Conservation (phyloP, 2,113 vertebrate genomes). For the Isichthys henryi region DNA sequence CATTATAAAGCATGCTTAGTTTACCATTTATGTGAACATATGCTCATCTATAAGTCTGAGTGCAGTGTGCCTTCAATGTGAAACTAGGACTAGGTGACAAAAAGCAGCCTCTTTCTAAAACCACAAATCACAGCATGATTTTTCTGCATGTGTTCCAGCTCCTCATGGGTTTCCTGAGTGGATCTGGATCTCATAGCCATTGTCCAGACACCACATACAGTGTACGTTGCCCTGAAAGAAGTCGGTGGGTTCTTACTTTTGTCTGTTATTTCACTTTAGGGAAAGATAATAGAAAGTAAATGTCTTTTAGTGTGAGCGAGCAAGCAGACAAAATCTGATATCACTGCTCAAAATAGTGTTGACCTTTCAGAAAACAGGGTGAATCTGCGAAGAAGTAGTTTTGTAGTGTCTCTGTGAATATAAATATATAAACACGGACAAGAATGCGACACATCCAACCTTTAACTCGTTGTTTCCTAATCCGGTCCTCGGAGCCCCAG, state of each 20-base stretch:
- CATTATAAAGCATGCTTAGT: neutral
- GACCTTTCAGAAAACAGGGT: neutral
- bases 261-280: constrained; percentile 6
- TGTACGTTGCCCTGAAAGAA: no score
- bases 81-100: neutral
- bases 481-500: neutral
- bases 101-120: neutral
- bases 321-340: neutral
- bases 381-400: neutral
- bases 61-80: neutral
- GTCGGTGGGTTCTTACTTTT: neutral
- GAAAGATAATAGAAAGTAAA: neutral
- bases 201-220: neutral
- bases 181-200: neutral
- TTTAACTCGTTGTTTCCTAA: neutral
- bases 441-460: neutral
- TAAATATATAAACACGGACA: neutral
- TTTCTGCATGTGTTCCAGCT: neutral
- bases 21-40: neutral
- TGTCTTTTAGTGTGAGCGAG: neutral
- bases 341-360: neutral
- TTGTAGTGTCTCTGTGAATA: neutral
- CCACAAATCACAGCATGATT: neutral
- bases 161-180: neutral
- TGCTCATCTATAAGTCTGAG: neutral